Percentiles rank a stretch among this genome's conserved stretches.
These are phyloP conservation scores for Platycercus adscitus DNA, from an alignment of 2,113 vertebrate species.

Conservation along the genomic window DNA sequence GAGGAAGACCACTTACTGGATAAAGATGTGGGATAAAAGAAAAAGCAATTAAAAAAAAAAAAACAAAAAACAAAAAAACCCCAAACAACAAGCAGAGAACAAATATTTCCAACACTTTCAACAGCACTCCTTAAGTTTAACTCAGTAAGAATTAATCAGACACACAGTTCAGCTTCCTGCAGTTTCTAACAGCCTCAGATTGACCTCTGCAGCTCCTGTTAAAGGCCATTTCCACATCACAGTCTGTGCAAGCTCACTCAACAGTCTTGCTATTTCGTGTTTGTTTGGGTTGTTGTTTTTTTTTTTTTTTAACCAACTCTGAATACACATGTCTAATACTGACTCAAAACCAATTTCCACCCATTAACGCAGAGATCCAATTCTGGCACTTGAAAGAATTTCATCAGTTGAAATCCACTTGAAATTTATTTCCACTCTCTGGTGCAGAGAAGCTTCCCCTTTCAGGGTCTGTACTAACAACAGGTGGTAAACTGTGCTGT, in stretches of 20 bases:
- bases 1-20: neutral
- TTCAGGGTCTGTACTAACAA: neutral
- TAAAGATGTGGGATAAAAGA: neutral
- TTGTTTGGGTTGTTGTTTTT: neutral
- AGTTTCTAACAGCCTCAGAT: neutral
- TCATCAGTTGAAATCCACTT: neutral
- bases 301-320: neutral
- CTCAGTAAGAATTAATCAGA: neutral
- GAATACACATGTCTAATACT: fast-evolving
- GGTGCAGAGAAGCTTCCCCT: neutral
- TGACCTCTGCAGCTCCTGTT: neutral
- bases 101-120: neutral
- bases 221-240: neutral
- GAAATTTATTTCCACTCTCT: neutral
- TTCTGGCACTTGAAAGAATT: neutral
- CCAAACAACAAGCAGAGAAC: neutral
- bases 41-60: neutral
- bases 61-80: no score
- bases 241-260: neutral
- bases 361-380: neutral
- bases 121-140: neutral
- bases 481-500: neutral
- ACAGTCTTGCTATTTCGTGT: neutral
- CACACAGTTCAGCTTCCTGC: neutral
- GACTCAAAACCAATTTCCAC: neutral